Evolutionary conservation across 2,888 invertebrate genomes (phyloP).

Genomic region (Parasteatoda lunata): DNA sequence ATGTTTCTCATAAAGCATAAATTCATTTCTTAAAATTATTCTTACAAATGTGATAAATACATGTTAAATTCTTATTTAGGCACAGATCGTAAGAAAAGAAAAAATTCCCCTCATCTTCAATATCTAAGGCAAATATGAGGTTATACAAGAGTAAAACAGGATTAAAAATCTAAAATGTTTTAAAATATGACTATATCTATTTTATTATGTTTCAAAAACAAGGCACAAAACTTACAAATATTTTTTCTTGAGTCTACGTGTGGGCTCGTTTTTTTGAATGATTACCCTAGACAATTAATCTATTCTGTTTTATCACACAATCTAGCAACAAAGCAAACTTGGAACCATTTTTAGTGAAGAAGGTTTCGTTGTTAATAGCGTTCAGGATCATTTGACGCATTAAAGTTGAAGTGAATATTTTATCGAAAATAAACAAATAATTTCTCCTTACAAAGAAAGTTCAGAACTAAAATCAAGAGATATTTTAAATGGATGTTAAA

Average conservation of each 20-base stretch:
- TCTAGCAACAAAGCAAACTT: conserved; percentile 52
- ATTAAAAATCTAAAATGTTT: conserved; percentile 55
- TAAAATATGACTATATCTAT: conserved; percentile 44
- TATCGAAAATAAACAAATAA: too few relatives aligned
- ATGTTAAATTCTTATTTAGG: too few relatives aligned
- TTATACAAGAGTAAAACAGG: conserved; percentile 52
- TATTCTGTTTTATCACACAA: conserved; percentile 54
- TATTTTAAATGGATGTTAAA: too few relatives aligned
- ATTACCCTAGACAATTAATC: conserved; percentile 59
- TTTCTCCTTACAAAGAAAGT: too few relatives aligned
- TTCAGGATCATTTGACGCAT: too few relatives aligned
- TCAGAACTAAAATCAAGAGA: too few relatives aligned
- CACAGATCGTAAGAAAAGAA: too few relatives aligned
- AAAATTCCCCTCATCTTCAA: conserved; percentile 17
- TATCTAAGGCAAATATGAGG: conserved; percentile 62
- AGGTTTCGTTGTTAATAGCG: too few relatives aligned
- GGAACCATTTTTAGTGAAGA: conserved; percentile 10
- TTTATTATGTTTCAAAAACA: conserved; percentile 52
- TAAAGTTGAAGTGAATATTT: too few relatives aligned
- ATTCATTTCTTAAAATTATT: too few relatives aligned
- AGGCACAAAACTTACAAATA: conserved; percentile 61
- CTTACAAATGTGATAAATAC: too few relatives aligned
- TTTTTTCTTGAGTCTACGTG: conserved; percentile 61
- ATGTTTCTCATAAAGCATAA: too few relatives aligned
- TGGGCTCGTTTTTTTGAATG: conserved; percentile 54